These are phyloP conservation scores for Euleptes europaea DNA, from an alignment of 2,113 vertebrate genomes.

Conservation along the genomic window DNA sequence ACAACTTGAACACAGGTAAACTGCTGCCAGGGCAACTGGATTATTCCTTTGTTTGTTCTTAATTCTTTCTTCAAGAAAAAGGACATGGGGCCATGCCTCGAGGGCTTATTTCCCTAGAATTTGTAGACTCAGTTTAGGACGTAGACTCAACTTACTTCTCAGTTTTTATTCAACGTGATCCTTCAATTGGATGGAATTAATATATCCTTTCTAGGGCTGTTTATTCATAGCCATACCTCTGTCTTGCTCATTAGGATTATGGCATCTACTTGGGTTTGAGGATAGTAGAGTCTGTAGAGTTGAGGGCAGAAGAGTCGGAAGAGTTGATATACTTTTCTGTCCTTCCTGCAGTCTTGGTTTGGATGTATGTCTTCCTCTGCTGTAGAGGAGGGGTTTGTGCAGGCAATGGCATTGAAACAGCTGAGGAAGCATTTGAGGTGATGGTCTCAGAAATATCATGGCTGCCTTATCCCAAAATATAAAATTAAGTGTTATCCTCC, in stretches of 20 bases:
- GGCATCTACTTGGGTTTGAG: neutral
- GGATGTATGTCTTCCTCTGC: neutral
- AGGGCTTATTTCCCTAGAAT: neutral
- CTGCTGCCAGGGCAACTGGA: neutral
- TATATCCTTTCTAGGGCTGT: too few relatives aligned
- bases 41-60: constrained; percentile 33
- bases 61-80: constrained; percentile 7
- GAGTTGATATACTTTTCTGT: neutral
- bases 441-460: neutral
- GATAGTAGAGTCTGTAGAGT: neutral
- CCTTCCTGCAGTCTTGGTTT: neutral
- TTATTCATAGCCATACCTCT: neutral
- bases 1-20: constrained; percentile 80
- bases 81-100: too few relatives aligned
- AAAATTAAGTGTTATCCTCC: neutral
- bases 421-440: neutral
- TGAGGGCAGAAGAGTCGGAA: too few relatives aligned
- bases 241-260: neutral
- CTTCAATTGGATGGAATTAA: neutral
- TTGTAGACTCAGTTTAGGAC: neutral
- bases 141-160: neutral
- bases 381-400: neutral
- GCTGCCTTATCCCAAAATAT: neutral
- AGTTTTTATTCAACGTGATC: neutral
- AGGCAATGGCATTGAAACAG: too few relatives aligned